phyloP scores from a whole-genome alignment of 2,888 invertebrate species.

The Agonopterix subpropinquella region DNA sequence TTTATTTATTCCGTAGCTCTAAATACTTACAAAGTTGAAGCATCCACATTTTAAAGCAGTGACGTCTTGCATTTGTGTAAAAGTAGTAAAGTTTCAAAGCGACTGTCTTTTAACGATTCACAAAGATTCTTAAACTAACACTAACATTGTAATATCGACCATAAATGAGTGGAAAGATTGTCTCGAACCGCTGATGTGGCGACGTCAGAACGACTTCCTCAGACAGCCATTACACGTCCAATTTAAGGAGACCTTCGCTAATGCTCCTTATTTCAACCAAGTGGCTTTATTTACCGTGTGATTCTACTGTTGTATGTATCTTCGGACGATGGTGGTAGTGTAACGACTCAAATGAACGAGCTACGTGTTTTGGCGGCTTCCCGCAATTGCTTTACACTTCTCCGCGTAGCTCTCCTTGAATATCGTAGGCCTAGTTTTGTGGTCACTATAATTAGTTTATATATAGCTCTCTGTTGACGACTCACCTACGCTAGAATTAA shows the following conservation, averaged over 20 bases:
- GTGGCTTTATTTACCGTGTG: conserved; percentile 9
- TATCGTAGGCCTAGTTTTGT: not conserved
- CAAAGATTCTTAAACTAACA: conserved; percentile 14
- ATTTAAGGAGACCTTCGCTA: conserved; percentile 33
- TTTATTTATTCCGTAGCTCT: not conserved
- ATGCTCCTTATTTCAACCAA: conserved; percentile 12
- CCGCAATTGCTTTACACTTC: conserved; percentile 55
- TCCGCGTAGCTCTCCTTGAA: not conserved
- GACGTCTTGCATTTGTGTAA: not conserved
- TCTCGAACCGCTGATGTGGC: conserved; percentile 61
- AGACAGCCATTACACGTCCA: conserved; percentile 51
- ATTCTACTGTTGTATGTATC: conserved; percentile 25
- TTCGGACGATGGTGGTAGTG: conserved; percentile 32
- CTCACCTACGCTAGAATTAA: too few species aligned
- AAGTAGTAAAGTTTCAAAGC: conserved; percentile 7
- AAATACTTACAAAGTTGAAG: not conserved
- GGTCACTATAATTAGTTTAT: too few species aligned
- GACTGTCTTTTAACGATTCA: conserved; percentile 12
- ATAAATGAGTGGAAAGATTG: conserved; percentile 50
- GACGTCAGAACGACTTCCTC: conserved; percentile 54
- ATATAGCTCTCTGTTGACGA: too few species aligned
- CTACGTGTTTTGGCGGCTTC: conserved; percentile 67
- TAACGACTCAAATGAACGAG: conserved; percentile 62
- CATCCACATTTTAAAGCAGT: not conserved
- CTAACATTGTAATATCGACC: conserved; percentile 43